These are phyloP conservation scores for Tachyglossus aculeatus DNA, from an alignment of 2,797 vertebrate genomes.

Conservation along the genomic window DNA sequence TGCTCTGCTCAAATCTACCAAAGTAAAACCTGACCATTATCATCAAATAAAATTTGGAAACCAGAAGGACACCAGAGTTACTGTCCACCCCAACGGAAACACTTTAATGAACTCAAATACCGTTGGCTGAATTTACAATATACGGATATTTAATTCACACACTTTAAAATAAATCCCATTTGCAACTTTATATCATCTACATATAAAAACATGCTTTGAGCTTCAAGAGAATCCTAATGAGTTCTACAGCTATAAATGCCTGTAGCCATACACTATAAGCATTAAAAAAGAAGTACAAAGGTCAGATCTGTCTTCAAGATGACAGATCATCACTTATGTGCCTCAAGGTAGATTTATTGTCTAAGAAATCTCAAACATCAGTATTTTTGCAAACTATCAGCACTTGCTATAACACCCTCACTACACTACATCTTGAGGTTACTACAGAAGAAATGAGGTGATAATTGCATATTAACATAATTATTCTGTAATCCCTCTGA, in stretches of 20 bases:
- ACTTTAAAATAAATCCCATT: conserved; percentile 39
- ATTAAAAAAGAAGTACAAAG: conserved; percentile 68
- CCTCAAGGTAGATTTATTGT: conserved; percentile 76
- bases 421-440: conserved; percentile 89
- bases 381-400: conserved; percentile 86
- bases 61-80: no score
- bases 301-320: conserved; percentile 76
- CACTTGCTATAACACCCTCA: conserved; percentile 87
- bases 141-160: conserved; percentile 38
- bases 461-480: conserved; percentile 96
- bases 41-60: conserved; percentile 16
- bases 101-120: conserved; percentile 5
- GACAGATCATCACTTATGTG: conserved; percentile 77
- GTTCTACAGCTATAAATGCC: conserved; percentile 65
- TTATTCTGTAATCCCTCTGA: conserved; percentile 87
- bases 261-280: conserved; percentile 63
- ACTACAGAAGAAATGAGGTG: conserved; percentile 87
- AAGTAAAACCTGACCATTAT: conserved; percentile 9
- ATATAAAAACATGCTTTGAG: conserved; percentile 48
- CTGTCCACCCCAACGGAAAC: not conserved
- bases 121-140: conserved; percentile 39
- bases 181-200: conserved; percentile 52
- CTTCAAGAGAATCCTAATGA: conserved; percentile 60
- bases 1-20: no score
- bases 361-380: conserved; percentile 79